Base-by-base conservation (phyloP, 2,888 invertebrate genomes). In the Lacanobia wlatinum region DNA sequence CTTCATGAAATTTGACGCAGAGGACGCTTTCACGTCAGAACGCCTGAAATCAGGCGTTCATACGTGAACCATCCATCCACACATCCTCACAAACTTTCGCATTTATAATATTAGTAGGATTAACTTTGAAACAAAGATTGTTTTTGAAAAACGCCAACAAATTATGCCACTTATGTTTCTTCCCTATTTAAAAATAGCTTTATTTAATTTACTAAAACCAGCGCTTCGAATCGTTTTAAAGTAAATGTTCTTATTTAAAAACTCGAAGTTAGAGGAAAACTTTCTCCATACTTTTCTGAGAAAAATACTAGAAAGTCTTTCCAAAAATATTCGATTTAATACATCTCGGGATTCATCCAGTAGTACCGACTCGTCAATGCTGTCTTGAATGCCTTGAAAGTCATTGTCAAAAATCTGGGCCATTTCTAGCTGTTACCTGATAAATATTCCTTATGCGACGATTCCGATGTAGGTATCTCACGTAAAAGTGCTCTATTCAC, bases 361-460 rank as follows among this genome's bases (percentile, higher is more conserved):
- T 16, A 63, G 2, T 0, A 56, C 28, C 34, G 34, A 5, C 12
- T n/a, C 4, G 4, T 9, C 21, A 28, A 58, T 55, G 28, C 34
- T 14, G 14, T 46, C 6, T 58, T 40, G 16, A 40, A 70, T 71
- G 14, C 28, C 21, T 58, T 34, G 18, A 46, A 75, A 80, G 14
- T 46, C 23, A 48, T 34, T 55, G 23, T 48, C 40, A 28, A 58
- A 69, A 59, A 76, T 80, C 23, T 10, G 53, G 48, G 18, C 28
- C 48, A 1, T 28, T 40, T 40, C 28, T 46, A 23, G n/a, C 46
- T 34, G n/a, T 38, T 61, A 28, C 12, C 21, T 18, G 28, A 71
- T 66, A 58, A 58, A 70, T 60, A 70, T 72, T 76, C 50, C 28
- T 21, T 21, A 40, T 55, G 53, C 23, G 21, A 55, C 14, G 8